These are phyloP conservation scores for Thymelicus acteon DNA, from an alignment of 2,888 invertebrate genomes.

Conservation along the genomic window DNA sequence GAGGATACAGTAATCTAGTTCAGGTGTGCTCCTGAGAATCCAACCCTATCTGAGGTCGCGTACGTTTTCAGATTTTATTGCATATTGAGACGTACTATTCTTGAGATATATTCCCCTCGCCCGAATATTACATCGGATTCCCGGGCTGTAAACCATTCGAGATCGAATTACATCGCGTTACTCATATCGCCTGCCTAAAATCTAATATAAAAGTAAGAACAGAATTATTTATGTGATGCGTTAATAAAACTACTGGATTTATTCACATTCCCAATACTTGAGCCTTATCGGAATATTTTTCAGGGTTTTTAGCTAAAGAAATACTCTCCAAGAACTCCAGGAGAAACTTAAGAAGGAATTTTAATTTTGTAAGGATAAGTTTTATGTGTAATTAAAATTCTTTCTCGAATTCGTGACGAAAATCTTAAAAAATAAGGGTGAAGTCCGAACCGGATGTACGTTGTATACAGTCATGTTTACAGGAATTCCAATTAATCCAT, in stretches of 20 bases:
- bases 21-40: slow-evolving; percentile 79
- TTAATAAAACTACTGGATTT: background rate
- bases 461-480: too few relatives aligned
- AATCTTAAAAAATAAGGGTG: background rate
- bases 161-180: slow-evolving; percentile 19
- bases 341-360: background rate
- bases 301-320: slow-evolving; percentile 1
- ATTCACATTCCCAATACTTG: background rate
- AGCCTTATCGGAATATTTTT: slow-evolving; percentile 6
- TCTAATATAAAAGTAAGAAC: slow-evolving; percentile 15
- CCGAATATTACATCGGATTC: slow-evolving; percentile 61
- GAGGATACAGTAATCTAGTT: slow-evolving; percentile 79
- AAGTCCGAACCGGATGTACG: too few relatives aligned
- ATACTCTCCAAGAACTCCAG: background rate
- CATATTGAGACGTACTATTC: slow-evolving; percentile 81
- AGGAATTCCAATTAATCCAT: too few relatives aligned
- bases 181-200: slow-evolving; percentile 28
- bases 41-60: slow-evolving; percentile 73
- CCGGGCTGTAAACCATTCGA: slow-evolving; percentile 63
- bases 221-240: background rate
- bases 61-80: slow-evolving; percentile 78
- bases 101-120: slow-evolving; percentile 67
- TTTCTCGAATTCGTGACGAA: background rate
- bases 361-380: slow-evolving; percentile 8
- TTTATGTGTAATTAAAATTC: slow-evolving; percentile 4